Evolutionary conservation across 2,113 vertebrate species (phyloP).

Genomic region (Anser cygnoides): DNA sequence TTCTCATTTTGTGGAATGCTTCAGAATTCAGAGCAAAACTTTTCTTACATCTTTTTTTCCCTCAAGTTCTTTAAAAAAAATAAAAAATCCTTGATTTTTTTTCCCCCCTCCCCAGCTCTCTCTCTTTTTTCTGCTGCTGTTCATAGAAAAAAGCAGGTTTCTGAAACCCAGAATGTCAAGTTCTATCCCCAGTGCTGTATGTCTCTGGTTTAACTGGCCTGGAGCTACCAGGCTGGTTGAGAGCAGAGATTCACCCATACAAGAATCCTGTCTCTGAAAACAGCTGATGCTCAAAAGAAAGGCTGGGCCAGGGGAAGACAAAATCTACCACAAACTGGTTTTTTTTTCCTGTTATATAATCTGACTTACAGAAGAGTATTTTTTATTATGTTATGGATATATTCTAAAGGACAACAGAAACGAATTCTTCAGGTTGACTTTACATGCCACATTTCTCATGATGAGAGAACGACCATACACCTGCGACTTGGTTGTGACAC

Average conservation of each 20-base stretch:
- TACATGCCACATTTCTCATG: background rate
- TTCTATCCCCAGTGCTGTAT: background rate
- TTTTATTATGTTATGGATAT: background rate
- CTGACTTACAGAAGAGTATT: background rate
- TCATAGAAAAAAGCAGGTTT: conserved; percentile 29
- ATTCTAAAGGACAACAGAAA: background rate
- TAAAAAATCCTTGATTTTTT: background rate
- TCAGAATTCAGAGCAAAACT: conserved; percentile 1
- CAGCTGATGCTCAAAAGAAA: conserved; percentile 38
- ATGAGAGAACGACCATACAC: background rate
- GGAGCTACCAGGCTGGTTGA: background rate
- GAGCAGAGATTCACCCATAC: conserved; percentile 27
- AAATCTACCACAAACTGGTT: background rate
- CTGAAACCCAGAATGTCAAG: conserved; percentile 40
- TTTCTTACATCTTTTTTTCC: background rate
- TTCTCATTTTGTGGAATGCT: background rate
- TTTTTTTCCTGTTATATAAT: conserved; percentile 4
- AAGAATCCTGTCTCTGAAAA: conserved; percentile 29
- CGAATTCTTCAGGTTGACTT: background rate
- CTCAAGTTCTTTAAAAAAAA: background rate
- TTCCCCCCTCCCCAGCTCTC: background rate
- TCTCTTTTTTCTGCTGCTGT: background rate
- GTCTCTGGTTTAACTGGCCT: conserved; percentile 18
- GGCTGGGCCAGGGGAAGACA: background rate
- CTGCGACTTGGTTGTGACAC: background rate